These are phyloP conservation scores for Heliconius aoede DNA, from an alignment of 2,888 invertebrate genomes.

Conservation along the genomic window DNA sequence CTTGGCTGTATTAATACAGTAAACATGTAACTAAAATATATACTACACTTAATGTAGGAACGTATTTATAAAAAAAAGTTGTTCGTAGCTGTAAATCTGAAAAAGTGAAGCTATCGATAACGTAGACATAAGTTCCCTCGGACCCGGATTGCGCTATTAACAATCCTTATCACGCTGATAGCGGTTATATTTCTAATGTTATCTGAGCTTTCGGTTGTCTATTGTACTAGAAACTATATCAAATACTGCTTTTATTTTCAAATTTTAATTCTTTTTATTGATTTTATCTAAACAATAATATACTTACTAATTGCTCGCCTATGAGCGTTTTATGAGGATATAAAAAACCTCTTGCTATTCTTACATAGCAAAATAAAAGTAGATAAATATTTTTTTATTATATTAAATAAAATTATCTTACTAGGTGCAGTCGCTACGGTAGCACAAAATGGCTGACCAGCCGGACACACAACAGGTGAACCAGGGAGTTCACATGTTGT, in stretches of 20 bases:
- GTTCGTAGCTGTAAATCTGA: background rate
- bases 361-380: no score
- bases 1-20: background rate
- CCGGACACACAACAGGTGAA: slow-evolving; percentile 54
- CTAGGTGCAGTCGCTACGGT: slow-evolving; percentile 61
- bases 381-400: no score
- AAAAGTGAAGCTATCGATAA: slow-evolving; percentile 13
- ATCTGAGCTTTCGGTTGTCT: slow-evolving; percentile 28
- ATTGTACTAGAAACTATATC: slow-evolving; percentile 8
- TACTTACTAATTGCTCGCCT: no score
- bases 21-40: background rate
- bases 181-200: slow-evolving; percentile 37
- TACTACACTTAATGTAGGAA: background rate
- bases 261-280: background rate
- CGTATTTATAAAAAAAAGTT: background rate
- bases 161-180: slow-evolving; percentile 37
- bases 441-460: slow-evolving; percentile 60
- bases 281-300: background rate
- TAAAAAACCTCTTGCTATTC: no score
- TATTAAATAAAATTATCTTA: slow-evolving; percentile 49
- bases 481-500: slow-evolving; percentile 51
- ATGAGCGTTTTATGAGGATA: no score
- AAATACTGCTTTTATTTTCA: background rate
- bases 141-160: slow-evolving; percentile 37
- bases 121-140: slow-evolving; percentile 32